These are phyloP conservation scores for Natator depressus DNA, from an alignment of 2,113 vertebrate genomes.

Conservation along the genomic window DNA sequence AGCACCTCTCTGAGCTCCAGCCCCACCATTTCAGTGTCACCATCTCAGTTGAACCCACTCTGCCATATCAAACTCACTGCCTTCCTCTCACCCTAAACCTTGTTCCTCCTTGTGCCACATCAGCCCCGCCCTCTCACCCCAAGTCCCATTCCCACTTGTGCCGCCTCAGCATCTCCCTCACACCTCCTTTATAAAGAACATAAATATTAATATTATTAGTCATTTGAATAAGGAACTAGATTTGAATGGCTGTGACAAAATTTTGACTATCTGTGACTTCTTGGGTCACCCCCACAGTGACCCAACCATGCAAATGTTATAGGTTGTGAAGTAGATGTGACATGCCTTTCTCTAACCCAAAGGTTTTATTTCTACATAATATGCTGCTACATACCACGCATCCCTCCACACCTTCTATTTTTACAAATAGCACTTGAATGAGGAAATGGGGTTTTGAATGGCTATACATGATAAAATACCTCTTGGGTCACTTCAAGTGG, in stretches of 20 bases:
- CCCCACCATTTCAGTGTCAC: not conserved
- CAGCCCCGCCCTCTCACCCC: not conserved
- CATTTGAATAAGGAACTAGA: too few species aligned
- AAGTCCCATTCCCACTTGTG: not conserved
- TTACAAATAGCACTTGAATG: not conserved
- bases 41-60: not conserved
- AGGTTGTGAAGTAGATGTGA: not conserved
- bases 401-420: not conserved
- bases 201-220: too few species aligned
- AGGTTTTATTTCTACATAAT: not conserved
- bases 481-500: not conserved
- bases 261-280: too few species aligned
- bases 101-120: not conserved
- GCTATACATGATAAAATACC: not conserved
- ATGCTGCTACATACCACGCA: not conserved
- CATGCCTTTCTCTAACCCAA: not conserved
- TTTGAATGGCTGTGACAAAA: too few species aligned
- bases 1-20: not conserved
- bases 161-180: not conserved
- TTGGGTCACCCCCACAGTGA: too few species aligned
- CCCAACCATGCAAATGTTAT: too few species aligned
- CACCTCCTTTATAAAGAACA: not conserved
- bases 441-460: not conserved
- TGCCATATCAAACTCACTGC: too few species aligned
- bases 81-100: too few species aligned